A percentile compares a stretch with the other conserved stretches of the same genome.
These are phyloP conservation scores for Cheilinus undulatus DNA, from an alignment of 2,113 vertebrate genomes.

Conservation along the genomic window DNA sequence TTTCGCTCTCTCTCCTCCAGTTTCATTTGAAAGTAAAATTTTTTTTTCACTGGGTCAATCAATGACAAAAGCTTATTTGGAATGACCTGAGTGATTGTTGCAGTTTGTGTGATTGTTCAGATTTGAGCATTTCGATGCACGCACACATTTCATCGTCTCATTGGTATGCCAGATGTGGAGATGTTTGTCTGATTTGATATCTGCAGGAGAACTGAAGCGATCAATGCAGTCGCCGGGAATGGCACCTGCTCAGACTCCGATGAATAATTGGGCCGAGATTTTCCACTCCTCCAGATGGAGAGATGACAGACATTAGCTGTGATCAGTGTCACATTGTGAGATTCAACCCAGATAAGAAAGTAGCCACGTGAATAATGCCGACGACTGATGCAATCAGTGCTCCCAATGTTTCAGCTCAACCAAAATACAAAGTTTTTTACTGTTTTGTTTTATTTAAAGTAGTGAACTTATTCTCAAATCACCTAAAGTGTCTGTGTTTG, in stretches of 20 bases:
- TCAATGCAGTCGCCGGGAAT: constrained; percentile 58
- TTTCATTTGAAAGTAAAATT: constrained; percentile 68
- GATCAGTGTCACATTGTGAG: constrained; percentile 26
- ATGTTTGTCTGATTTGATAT: constrained; percentile 73
- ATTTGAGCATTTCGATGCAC: constrained; percentile 49
- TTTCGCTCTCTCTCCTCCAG: constrained; percentile 33
- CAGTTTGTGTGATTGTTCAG: constrained; percentile 16
- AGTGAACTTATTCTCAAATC: background rate
- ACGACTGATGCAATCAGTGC: background rate
- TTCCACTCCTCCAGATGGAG: constrained; percentile 49
- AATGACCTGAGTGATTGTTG: constrained; percentile 39
- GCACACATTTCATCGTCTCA: constrained; percentile 58
- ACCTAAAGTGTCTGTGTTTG: too few relatives aligned
- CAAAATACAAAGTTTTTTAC: too few relatives aligned
- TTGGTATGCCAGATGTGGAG: constrained; percentile 55
- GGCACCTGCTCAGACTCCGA: constrained; percentile 54
- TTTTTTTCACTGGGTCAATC: constrained; percentile 41
- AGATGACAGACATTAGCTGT: constrained; percentile 38
- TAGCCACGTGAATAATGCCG: constrained; percentile 6
- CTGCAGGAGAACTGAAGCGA: constrained; percentile 55
- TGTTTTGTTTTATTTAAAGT: background rate
- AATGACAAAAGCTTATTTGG: constrained; percentile 61
- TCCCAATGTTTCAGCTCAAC: background rate
- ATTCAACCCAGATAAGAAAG: constrained; percentile 2
- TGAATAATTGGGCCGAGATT: constrained; percentile 61